phyloP scores from a whole-genome alignment of 2,113 vertebrate species.

The Psettodes erumei region DNA sequence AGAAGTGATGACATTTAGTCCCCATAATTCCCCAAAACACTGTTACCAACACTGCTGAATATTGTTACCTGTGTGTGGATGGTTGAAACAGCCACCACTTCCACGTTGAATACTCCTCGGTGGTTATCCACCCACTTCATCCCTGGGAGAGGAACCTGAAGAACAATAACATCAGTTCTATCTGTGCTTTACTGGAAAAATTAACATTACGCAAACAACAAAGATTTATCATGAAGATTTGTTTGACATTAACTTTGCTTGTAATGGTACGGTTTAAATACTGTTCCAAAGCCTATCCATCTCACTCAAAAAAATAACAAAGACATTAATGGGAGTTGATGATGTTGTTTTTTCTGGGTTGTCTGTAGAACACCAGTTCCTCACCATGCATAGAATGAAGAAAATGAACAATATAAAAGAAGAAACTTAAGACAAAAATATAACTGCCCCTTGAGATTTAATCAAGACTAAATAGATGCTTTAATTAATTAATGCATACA shows the following conservation, averaged over 20 bases:
- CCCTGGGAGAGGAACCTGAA: conserved; percentile 94
- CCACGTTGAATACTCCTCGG: conserved; percentile 97
- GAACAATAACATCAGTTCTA: conserved; percentile 5
- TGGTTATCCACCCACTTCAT: conserved; percentile 99
- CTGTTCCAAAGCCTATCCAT: background rate
- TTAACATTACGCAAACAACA: background rate
- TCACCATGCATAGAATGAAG: background rate
- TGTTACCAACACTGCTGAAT: background rate
- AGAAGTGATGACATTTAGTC: background rate
- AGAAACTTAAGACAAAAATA: background rate
- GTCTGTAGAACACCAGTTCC: background rate
- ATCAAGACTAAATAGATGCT: background rate
- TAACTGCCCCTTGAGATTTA: background rate
- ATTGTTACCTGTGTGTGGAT: conserved; percentile 93
- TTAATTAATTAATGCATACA: background rate
- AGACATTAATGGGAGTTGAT: background rate
- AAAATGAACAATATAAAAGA: too few species aligned
- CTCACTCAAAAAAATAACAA: background rate
- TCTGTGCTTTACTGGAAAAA: background rate
- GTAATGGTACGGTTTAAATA: background rate
- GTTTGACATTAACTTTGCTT: background rate
- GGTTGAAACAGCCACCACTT: conserved; percentile 92
- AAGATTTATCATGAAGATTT: background rate
- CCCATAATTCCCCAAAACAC: background rate
- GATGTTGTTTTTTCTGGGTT: background rate